These are phyloP conservation scores for Sussaba pulchella DNA, from an alignment of 2,888 invertebrate species.

Conservation along the genomic window DNA sequence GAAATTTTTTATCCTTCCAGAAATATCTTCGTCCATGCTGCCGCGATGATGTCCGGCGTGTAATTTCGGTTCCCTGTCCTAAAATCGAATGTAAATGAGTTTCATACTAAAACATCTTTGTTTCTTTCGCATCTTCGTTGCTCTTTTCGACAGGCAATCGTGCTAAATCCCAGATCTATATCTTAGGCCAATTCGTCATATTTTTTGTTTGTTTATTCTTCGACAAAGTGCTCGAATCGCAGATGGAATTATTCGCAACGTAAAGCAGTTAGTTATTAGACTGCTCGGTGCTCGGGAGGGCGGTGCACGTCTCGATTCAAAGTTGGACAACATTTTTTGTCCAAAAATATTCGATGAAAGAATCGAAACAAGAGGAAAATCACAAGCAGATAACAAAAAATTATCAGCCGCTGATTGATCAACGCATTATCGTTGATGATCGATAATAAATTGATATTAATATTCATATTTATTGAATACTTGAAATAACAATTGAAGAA, in stretches of 20 bases:
- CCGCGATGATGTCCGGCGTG: slow-evolving; percentile 81
- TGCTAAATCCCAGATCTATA: slow-evolving; percentile 39
- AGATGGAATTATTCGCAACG: slow-evolving; percentile 56
- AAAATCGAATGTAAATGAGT: slow-evolving; percentile 57
- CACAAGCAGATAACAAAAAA: background rate
- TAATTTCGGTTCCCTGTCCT: slow-evolving; percentile 84
- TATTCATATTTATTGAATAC: no score
- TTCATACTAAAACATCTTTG: background rate
- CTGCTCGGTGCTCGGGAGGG: slow-evolving; percentile 54
- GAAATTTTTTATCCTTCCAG: slow-evolving; percentile 89
- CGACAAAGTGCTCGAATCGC: slow-evolving; percentile 9
- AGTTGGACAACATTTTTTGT: slow-evolving; percentile 8
- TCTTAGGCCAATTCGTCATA: slow-evolving; percentile 13
- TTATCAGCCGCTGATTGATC: background rate
- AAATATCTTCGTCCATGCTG: slow-evolving; percentile 86
- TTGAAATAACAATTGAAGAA: no score
- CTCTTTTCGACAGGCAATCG: slow-evolving; percentile 7
- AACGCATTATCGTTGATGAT: background rate
- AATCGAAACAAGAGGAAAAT: background rate
- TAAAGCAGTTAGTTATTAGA: slow-evolving; percentile 65
- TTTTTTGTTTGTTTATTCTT: slow-evolving; percentile 6
- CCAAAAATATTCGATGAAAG: background rate
- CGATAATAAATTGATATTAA: background rate
- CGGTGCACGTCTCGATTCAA: slow-evolving; percentile 44
- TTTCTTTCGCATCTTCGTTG: background rate